These are phyloP conservation scores for Caenorhabditis brenneri DNA, from an alignment of 1,140 invertebrate species.

Conservation along the genomic window DNA sequence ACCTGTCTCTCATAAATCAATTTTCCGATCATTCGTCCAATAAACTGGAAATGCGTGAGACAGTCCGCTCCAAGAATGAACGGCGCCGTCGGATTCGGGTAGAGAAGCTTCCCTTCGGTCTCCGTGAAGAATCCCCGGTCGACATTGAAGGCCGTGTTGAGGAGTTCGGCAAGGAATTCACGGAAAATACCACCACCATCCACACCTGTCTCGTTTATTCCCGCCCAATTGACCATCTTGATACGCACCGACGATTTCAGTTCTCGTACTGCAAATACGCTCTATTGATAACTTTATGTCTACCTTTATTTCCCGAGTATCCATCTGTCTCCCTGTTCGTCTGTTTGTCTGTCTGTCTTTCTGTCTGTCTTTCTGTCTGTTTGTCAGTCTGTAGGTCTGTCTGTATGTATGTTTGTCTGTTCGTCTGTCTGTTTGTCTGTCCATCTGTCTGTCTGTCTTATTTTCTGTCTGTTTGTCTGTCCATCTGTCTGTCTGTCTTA, in stretches of 20 bases:
- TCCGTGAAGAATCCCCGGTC: constrained; percentile 48
- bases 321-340: no score
- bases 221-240: constrained; percentile 48
- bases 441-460: no score
- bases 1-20: constrained; percentile 32
- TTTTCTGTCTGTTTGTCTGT: no score
- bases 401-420: no score
- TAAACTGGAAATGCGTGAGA: constrained; percentile 41
- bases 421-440: no score
- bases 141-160: constrained; percentile 44
- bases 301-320: no score
- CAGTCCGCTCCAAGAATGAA: background rate
- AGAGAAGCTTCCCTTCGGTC: constrained; percentile 46
- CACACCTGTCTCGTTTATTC: constrained; percentile 43
- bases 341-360: no score
- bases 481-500: no score
- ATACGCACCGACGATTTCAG: constrained; percentile 9
- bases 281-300: no score
- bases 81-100: constrained; percentile 48
- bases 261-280: background rate
- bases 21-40: constrained; percentile 52
- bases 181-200: constrained; percentile 54
- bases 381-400: no score
- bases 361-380: no score
- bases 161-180: constrained; percentile 48